phyloP scores from a whole-genome alignment of 2,888 invertebrate genomes.

The Watsonalla cultraria region DNA sequence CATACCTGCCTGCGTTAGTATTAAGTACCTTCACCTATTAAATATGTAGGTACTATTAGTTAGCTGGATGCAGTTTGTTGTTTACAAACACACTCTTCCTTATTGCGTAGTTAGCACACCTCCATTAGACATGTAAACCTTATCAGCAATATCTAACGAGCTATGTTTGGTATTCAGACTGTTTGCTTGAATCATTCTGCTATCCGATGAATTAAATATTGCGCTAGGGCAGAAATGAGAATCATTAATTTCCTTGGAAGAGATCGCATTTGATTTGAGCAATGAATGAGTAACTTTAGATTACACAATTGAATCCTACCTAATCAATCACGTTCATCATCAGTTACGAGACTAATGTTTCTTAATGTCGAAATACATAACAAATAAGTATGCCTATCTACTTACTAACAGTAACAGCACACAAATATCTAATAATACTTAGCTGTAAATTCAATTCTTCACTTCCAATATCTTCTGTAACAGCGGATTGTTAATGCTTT shows the following conservation, averaged over 20 bases:
- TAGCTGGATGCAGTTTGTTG: slow-evolving; percentile 3
- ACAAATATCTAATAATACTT: no score
- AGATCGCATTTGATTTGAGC: background rate
- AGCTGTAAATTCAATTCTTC: no score
- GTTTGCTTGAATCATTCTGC: slow-evolving; percentile 1
- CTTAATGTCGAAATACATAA: no score
- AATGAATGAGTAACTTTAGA: background rate
- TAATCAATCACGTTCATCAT: background rate
- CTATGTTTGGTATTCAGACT: background rate
- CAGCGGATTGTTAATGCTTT: no score
- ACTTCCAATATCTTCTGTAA: no score
- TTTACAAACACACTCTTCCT: slow-evolving; percentile 9
- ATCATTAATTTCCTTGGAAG: background rate
- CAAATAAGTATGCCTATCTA: no score
- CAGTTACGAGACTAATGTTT: no score
- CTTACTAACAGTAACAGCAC: no score
- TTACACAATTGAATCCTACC: background rate
- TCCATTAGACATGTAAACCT: slow-evolving; percentile 1
- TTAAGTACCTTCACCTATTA: background rate
- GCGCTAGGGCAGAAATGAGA: background rate
- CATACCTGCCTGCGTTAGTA: no score
- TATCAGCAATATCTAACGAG: background rate
- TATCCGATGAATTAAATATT: background rate
- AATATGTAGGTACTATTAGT: background rate
- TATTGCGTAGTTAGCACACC: slow-evolving; percentile 8